A percentile compares a stretch with the other conserved stretches of the same genome.
These are phyloP conservation scores for Leucoraja erinaceus DNA, from an alignment of 2,113 vertebrate genomes.

Conservation along the genomic window DNA sequence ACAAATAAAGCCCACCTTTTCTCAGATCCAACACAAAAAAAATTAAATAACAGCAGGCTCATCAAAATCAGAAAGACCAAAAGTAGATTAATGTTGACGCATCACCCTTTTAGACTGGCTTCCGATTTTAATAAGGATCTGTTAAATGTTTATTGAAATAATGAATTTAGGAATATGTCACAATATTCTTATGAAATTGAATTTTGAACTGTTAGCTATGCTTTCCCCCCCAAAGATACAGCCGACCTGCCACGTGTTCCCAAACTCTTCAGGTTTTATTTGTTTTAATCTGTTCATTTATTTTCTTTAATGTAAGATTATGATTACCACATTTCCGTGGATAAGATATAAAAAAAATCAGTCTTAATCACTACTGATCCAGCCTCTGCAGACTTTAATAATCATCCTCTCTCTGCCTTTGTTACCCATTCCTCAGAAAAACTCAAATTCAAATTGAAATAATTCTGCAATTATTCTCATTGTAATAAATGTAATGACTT, in stretches of 20 bases:
- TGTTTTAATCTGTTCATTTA: not conserved
- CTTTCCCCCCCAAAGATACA: not conserved
- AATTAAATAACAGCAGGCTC: not conserved
- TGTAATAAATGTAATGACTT: not conserved
- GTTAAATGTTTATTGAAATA: not conserved
- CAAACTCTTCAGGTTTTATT: not conserved
- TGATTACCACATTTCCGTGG: not conserved
- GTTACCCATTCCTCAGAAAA: not conserved
- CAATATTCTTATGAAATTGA: not conserved
- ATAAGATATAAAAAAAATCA: not conserved
- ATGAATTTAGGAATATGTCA: not conserved
- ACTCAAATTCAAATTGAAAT: not conserved
- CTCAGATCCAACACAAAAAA: not conserved
- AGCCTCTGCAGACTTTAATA: not conserved
- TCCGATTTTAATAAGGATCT: not conserved
- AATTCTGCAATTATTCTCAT: not conserved
- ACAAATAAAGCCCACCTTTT: not conserved
- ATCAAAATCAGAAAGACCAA: not conserved
- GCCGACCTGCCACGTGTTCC: not conserved
- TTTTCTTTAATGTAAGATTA: not conserved
- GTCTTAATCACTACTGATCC: not conserved
- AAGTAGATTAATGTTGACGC: not conserved
- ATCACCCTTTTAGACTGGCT: not conserved
- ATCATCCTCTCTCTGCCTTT: not conserved
- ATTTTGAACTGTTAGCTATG: not conserved